Conservation (phyloP, 2,113 vertebrate genomes). For the Brachyistius frenatus region DNA sequence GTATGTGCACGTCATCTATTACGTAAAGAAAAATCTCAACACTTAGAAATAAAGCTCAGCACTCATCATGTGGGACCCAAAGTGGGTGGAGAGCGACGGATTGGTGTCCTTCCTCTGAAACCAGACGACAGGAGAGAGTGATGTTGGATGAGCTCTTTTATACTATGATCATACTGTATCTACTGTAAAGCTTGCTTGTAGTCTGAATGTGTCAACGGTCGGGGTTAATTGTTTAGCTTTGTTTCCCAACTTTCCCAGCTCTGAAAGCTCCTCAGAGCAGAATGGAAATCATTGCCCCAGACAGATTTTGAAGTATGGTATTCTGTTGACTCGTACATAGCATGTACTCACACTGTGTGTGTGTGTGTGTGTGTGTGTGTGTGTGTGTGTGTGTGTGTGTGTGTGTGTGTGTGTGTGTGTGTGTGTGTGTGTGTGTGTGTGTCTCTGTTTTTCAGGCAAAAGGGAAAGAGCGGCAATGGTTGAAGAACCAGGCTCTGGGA, state of each 20-base stretch:
- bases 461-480: conserved; percentile 97
- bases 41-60: conserved; percentile 4
- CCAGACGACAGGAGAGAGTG: conserved; percentile 19
- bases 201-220: background rate
- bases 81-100: background rate
- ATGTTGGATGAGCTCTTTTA: background rate
- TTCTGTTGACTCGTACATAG: no score
- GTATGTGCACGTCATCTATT: background rate
- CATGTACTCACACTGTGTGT: background rate
- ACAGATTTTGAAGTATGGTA: conserved; percentile 13
- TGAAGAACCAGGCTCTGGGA: conserved; percentile 93
- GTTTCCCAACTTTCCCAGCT: background rate
- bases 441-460: conserved; percentile 87
- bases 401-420: no score
- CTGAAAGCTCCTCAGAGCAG: conserved; percentile 6
- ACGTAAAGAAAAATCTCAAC: background rate
- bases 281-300: conserved; percentile 3
- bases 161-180: background rate
- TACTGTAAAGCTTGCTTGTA: background rate
- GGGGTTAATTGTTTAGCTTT: no score
- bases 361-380: no score
- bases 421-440: conserved; percentile 17
- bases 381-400: no score
- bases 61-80: background rate
- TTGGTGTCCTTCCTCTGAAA: conserved; percentile 33